These are phyloP conservation scores for Mellivora capensis DNA, from an alignment of 2,113 vertebrate genomes.

Conservation along the genomic window DNA sequence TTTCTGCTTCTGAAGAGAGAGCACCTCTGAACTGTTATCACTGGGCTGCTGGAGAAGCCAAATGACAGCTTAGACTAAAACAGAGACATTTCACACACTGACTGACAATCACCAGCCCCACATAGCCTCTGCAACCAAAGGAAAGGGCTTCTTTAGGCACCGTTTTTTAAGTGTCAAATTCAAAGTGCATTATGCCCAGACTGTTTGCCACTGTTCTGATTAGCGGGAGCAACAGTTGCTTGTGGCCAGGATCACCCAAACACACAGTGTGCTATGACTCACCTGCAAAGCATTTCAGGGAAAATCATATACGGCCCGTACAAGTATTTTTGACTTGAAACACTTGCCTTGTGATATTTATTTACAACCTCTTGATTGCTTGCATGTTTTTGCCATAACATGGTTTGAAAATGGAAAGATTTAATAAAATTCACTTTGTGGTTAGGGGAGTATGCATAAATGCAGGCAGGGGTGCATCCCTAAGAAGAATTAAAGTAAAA, in stretches of 20 bases:
- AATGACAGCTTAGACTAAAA: slow-evolving; percentile 52
- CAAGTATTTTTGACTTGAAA: slow-evolving; percentile 74
- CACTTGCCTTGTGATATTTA: slow-evolving; percentile 72
- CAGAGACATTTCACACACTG: not conserved
- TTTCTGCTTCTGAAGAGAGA: slow-evolving; percentile 55
- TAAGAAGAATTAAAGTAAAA: slow-evolving; percentile 10
- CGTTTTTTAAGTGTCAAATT: slow-evolving; percentile 10
- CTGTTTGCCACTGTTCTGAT: slow-evolving; percentile 35
- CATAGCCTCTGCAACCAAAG: not conserved
- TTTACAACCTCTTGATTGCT: slow-evolving; percentile 59
- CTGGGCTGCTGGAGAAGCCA: not conserved
- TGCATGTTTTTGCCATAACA: slow-evolving; percentile 27
- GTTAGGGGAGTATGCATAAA: not conserved
- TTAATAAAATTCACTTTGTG: slow-evolving; percentile 36
- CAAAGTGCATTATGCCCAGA: not conserved
- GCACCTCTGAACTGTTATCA: slow-evolving; percentile 58
- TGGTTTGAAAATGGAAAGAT: slow-evolving; percentile 20
- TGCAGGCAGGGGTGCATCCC: not conserved
- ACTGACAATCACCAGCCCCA: not conserved
- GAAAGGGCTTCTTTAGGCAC: slow-evolving; percentile 35
- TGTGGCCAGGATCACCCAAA: slow-evolving; percentile 73
- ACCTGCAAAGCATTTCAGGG: slow-evolving; percentile 82
- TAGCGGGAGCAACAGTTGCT: slow-evolving; percentile 48
- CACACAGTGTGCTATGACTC: slow-evolving; percentile 77
- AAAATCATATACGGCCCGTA: slow-evolving; percentile 79